Conservation (phyloP, 2,113 vertebrate genomes). For the Myrmophylax atrothorax region DNA sequence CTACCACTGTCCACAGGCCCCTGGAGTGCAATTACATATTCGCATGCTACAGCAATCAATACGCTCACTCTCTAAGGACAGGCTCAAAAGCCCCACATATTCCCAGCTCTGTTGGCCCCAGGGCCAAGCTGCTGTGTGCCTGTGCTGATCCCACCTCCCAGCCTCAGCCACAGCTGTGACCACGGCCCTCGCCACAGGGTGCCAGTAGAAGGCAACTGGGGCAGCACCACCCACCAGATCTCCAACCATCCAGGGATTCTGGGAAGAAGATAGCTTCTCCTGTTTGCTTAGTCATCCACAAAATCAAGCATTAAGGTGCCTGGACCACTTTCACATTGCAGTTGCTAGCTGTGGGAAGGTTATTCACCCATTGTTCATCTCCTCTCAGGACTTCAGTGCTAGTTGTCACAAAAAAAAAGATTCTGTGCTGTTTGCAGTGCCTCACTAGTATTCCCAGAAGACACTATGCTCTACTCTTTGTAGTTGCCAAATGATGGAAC, state of each 20-base stretch:
- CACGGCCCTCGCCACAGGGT: neutral
- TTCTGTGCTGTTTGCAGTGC: neutral
- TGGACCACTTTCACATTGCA: neutral
- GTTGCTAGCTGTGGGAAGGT: neutral
- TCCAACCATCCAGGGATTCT: neutral
- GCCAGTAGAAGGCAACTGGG: neutral
- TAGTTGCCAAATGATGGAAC: neutral
- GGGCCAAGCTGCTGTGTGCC: neutral
- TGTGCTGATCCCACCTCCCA: neutral
- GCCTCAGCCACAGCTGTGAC: neutral
- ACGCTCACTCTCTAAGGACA: accelerated
- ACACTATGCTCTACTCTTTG: neutral
- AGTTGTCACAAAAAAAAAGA: neutral
- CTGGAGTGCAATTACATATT: neutral
- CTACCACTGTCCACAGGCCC: neutral
- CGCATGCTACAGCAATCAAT: neutral
- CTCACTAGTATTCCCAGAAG: neutral
- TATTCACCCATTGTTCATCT: neutral
- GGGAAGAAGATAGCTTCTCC: neutral
- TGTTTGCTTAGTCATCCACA: neutral
- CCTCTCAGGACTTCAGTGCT: neutral
- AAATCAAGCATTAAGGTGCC: neutral
- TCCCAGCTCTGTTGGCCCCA: neutral
- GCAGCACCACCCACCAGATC: neutral
- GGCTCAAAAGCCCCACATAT: neutral